A percentile compares a stretch with the other conserved stretches of the same genome.
phyloP scores from a whole-genome alignment of 2,888 invertebrate genomes.

The Thysanoteuthis rhombus region DNA sequence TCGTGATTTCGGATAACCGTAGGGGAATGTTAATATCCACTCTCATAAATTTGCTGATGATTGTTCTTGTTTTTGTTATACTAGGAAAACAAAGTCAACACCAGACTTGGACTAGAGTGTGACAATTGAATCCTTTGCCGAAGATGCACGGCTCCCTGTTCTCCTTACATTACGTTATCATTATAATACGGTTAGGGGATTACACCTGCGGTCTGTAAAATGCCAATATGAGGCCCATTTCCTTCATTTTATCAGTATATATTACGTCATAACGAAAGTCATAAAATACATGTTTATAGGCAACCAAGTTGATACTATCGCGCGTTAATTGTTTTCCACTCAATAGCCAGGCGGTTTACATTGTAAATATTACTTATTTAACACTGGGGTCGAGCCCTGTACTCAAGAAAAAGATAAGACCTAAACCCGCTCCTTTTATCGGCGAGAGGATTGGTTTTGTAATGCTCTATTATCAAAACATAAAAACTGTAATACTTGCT shows the following conservation, averaged over 20 bases:
- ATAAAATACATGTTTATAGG: background rate
- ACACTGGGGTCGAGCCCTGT: background rate
- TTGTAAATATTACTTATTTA: background rate
- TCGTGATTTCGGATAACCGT: too few relatives aligned
- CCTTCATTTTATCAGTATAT: slow-evolving; percentile 12
- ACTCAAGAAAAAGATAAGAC: background rate
- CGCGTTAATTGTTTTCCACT: background rate
- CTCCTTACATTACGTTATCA: background rate
- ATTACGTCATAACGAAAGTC: background rate
- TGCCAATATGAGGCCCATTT: background rate
- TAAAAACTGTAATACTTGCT: too few relatives aligned
- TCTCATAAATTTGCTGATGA: too few relatives aligned
- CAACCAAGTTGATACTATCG: background rate
- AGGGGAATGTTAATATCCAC: too few relatives aligned
- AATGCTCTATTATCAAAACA: too few relatives aligned
- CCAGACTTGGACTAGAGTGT: too few relatives aligned
- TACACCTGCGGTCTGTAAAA: background rate
- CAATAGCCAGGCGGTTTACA: background rate
- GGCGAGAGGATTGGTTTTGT: background rate
- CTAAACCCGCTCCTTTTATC: background rate
- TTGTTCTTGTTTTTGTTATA: too few relatives aligned
- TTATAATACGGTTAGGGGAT: background rate
- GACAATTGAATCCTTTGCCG: background rate
- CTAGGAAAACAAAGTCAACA: background rate
- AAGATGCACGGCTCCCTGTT: background rate